Conservation (phyloP, 1,140 invertebrate species). For the Triops longicaudatus region DNA sequence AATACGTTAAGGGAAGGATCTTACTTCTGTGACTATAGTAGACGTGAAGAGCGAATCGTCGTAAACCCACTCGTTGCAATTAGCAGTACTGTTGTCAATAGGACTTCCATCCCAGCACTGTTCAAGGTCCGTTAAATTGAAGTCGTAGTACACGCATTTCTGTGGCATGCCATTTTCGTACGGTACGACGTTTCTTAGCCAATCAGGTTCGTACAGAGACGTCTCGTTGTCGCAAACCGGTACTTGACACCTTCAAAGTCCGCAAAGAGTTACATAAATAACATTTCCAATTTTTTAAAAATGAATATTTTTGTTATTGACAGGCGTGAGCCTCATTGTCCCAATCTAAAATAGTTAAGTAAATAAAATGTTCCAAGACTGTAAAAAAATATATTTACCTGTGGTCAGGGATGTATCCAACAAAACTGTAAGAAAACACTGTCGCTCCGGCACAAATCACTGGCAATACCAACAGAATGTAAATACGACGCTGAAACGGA, state of each 20-base stretch:
- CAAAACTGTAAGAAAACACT: slow-evolving; percentile 32
- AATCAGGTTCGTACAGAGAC: not conserved
- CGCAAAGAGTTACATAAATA: too few species aligned
- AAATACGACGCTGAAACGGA: slow-evolving; percentile 30
- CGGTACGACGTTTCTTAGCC: not conserved
- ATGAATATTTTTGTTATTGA: too few species aligned
- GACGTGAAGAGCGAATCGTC: slow-evolving; percentile 13
- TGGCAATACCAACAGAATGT: slow-evolving; percentile 30
- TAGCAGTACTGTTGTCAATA: not conserved
- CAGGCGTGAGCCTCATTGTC: too few species aligned
- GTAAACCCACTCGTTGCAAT: slow-evolving; percentile 13
- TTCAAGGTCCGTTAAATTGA: not conserved
- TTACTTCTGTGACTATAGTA: slow-evolving; percentile 22
- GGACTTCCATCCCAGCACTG: not conserved
- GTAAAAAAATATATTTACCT: slow-evolving; percentile 32
- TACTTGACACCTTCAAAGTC: not conserved
- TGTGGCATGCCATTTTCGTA: not conserved
- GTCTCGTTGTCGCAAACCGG: not conserved
- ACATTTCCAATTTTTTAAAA: too few species aligned
- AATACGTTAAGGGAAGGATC: not conserved
- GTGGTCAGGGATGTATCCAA: slow-evolving; percentile 31
- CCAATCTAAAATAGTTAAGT: too few species aligned
- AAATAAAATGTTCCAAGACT: too few species aligned
- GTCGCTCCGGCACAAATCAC: slow-evolving; percentile 31
- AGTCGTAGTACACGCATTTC: not conserved